A percentile compares a stretch with the other conserved stretches of the same genome.
Conservation (phyloP, 2,888 invertebrate species). For the Entomobrya proxima region DNA sequence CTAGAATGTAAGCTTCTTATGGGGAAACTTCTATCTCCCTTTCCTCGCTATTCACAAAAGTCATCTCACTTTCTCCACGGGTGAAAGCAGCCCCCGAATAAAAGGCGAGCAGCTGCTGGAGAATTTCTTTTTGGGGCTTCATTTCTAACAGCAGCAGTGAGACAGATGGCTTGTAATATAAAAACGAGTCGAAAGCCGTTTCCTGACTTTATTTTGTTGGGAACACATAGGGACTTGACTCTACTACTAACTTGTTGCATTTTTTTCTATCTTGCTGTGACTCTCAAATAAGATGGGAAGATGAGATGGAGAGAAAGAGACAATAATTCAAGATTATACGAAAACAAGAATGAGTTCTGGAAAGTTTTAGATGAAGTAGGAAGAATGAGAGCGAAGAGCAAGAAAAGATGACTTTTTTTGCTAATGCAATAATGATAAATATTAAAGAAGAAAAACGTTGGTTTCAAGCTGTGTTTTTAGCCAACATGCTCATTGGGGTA, state of each 20-base stretch:
- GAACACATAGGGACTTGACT: no score
- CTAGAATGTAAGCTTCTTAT: no score
- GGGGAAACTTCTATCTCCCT: no score
- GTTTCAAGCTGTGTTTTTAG: no score
- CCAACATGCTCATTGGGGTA: no score
- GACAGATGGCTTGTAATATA: background rate
- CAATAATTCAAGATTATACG: constrained; percentile 20
- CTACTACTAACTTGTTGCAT: constrained; percentile 26
- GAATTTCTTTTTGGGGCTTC: constrained; percentile 1
- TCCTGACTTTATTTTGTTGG: no score
- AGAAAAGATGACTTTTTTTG: background rate
- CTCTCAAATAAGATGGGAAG: background rate
- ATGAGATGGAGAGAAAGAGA: background rate
- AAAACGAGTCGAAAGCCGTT: background rate
- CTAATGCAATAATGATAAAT: background rate
- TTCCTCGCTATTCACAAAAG: no score
- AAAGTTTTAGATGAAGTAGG: no score
- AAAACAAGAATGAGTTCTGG: background rate
- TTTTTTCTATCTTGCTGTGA: background rate
- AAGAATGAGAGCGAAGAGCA: background rate
- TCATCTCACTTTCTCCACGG: no score
- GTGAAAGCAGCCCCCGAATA: no score
- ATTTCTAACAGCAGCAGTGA: background rate
- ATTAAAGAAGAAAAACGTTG: background rate
- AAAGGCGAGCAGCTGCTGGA: constrained; percentile 40